Base-by-base conservation (phyloP, 2,888 invertebrate genomes). In the Theodoxus fluviatilis region DNA sequence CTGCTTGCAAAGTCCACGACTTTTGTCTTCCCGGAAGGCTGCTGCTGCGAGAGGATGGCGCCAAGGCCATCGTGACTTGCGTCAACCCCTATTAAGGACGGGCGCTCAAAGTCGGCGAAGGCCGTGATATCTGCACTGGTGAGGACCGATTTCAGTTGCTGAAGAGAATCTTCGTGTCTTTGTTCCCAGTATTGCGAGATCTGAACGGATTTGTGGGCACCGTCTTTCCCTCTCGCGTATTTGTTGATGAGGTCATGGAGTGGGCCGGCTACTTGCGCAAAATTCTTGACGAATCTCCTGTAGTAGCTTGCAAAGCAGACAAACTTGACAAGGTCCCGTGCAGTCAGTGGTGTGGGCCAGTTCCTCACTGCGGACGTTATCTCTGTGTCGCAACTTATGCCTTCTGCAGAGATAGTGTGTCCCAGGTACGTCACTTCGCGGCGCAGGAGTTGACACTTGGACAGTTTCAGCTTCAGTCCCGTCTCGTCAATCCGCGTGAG, bases 401-500 rank as follows among this genome's bases (percentile, higher is more conserved):
- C 75, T 15, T 73, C 55, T 33, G 72, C 71, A 12, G 74, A 70
- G 31, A 75, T 61, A 28, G 72, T 22, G 33, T 75, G 74, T 1
- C 78, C 76, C 1, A 78, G 64, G 43, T 71, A 76, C 6, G 57
- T 38, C 1, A 74, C 75, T 37, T 74, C 67, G 12, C 31, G 2
- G 15, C 69, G 37, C 61, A 75, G 74, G 15, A 77, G 55, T 15
- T 52, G 55, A 55, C 72, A 73, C 35, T 76, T 77, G 0, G n/a
- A 0, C n/a, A 71, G 72, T 35, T 75, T 73, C 1, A 78, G 64
- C 55, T 76, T 78, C 12, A 76, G 52, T 6, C 75, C 73, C 22
- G 70, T 71, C 1, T 67, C 61, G 1, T 52, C 9, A 1, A 76
- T 28, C 0, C 70, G 9, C 12, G n/a, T 37, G 18, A 76, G 37